Base-by-base conservation (phyloP, 2,888 invertebrate species). In the Dendrolimus houi region DNA sequence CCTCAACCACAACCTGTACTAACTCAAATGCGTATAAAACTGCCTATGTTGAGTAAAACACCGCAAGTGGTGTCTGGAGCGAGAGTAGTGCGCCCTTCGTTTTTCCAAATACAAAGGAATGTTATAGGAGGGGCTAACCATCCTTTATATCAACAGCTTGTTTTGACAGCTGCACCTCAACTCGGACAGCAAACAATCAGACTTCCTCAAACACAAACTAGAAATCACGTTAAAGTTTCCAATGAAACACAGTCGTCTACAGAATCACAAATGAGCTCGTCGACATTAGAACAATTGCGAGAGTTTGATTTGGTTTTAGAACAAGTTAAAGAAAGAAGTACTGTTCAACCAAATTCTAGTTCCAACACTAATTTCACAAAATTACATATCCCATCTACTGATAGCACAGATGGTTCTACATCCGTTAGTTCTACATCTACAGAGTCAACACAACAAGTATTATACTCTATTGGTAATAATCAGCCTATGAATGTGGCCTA, bases 241-340 rank as follows among this genome's bases (percentile, higher is more conserved):
- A 64, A 75, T 41, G 87, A 85, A 64, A 81, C 68, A 58, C 85
- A 81, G 62, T 79, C 87, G 0, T 75, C 87, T 52, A 74, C 87
- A 0, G 93, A 93, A 70, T 88, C 93, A n/a, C 92, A 93, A 71
- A 92, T 95, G 70, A 95, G 95, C 74, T 94, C 95, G 0, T 95
- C 95, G 0, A 95, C 95, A 0, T 81, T 95, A 56, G 95, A 96
- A 77, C 96, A 96, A 70, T 77, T 96, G 9, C 85, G 95, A 57
- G 96, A 96, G 74, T 96, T 96, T 68, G 96, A 96, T 74, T 94
- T 95, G 85, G 95, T 96, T 0, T 85, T 96, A 60, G 95, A 96
- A 71, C 95, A 95, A 85, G 95, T 96, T 0, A 95, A 95, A 74
- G 95, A 95, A 76, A 87, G 95, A 60, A 95, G 94, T 67, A 94